Base-by-base conservation (phyloP, 2,797 vertebrate genomes). In the Halcyon badia region DNA sequence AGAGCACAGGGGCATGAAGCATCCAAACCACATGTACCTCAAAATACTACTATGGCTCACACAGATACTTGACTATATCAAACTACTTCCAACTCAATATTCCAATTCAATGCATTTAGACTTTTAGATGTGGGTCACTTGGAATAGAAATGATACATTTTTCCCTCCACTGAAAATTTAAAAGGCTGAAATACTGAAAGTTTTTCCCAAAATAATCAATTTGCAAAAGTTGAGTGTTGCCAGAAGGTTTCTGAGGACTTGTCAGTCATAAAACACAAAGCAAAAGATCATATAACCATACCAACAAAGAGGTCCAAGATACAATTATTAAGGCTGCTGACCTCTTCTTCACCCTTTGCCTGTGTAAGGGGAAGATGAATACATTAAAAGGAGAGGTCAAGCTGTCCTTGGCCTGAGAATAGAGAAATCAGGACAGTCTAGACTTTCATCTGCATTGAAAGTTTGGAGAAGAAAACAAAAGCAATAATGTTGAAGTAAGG, bases 231-330 rank as follows among this genome's bases (percentile, higher is more conserved):
- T 92, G 57, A 75, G 28, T 51, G 16, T 57, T 88, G 42, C 46
- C 77, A 90, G 57, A 77, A 94, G 66, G 46, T 70, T 93, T 87
- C 56, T 82, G 48, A 82, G 48, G 66, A 54, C 54, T 61, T 94
- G 66, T 95, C 77, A 73, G 64, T 90, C 87, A 95, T 91, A 97
- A 84, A 94, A 42, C 19, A 56, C 85, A 90, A 89, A 93, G 90
- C 73, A 95, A 95, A 95, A 91, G 68, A 51, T 90, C 41, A 68
- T 91, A 71, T 57, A 69, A 84, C 64, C 73, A 22, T 66, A 71
- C 41, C 41, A 90, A 93, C 83, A 82, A 91, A 94, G 77, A 82
- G 26, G 75, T 84, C 90, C 90, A 89, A 87, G 70, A 75, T n/a
- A 17, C 26, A 77, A 71, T 86, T 79, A 84, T 93, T 90, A 72